These are phyloP conservation scores for Dipus sagitta DNA, from an alignment of 2,797 vertebrate genomes.

Conservation along the genomic window DNA sequence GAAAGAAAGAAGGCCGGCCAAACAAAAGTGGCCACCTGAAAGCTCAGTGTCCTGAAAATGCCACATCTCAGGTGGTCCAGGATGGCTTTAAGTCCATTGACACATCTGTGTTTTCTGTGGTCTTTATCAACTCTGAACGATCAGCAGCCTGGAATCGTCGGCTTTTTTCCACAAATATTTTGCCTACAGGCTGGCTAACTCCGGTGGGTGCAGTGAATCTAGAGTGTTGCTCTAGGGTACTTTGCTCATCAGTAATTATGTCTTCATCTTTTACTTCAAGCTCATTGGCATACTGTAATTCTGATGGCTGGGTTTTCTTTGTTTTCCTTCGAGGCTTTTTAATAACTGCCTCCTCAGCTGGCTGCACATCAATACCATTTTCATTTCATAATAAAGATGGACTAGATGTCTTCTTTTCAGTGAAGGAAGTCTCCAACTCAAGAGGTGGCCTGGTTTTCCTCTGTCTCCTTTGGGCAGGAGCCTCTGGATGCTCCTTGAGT, in stretches of 20 bases:
- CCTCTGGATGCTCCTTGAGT: slow-evolving; percentile 83
- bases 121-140: slow-evolving; percentile 92
- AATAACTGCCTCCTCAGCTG: slow-evolving; percentile 89
- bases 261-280: slow-evolving; percentile 95
- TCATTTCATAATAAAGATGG: slow-evolving; percentile 90
- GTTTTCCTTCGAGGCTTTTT: slow-evolving; percentile 92
- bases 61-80: slow-evolving; percentile 96
- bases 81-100: slow-evolving; percentile 90
- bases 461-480: slow-evolving; percentile 89
- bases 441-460: slow-evolving; percentile 90
- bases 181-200: slow-evolving; percentile 95
- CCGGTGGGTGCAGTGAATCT: slow-evolving; percentile 93
- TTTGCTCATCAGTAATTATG: slow-evolving; percentile 91
- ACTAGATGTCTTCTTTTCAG: slow-evolving; percentile 80
- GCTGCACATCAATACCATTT: slow-evolving; percentile 88
- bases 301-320: slow-evolving; percentile 90
- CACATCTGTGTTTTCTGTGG: slow-evolving; percentile 90
- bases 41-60: slow-evolving; percentile 92
- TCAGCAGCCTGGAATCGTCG: slow-evolving; percentile 95
- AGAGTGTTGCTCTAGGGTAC: slow-evolving; percentile 89
- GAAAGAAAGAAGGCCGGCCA: neutral
- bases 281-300: slow-evolving; percentile 89
- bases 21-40: slow-evolving; percentile 91
- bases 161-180: slow-evolving; percentile 96
- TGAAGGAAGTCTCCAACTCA: slow-evolving; percentile 88